These are phyloP conservation scores for Takifugu flavidus DNA, from an alignment of 2,113 vertebrate genomes.

Conservation along the genomic window DNA sequence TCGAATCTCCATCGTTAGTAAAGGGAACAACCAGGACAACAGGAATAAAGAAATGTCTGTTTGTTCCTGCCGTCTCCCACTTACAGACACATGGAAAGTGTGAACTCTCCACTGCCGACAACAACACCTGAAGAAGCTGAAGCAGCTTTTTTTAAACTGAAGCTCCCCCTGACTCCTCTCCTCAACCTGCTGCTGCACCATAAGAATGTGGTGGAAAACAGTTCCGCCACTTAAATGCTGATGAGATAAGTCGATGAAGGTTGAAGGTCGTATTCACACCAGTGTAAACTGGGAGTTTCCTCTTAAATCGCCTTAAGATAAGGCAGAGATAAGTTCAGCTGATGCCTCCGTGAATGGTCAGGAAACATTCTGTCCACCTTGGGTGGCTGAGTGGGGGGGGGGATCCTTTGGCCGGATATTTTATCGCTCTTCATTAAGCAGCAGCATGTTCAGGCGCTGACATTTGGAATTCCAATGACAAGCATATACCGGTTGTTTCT, in stretches of 20 bases:
- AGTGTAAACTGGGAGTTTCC: too few relatives aligned
- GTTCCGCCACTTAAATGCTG: too few relatives aligned
- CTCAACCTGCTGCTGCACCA: conserved; percentile 3
- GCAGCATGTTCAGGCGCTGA: conserved; percentile 9
- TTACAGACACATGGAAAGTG: conserved; percentile 65
- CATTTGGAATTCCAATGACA: neutral
- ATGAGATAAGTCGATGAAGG: too few relatives aligned
- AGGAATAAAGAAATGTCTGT: conserved; percentile 57
- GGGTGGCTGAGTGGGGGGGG: too few relatives aligned
- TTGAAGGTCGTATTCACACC: too few relatives aligned
- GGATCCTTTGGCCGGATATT: neutral
- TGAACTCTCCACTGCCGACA: conserved; percentile 50
- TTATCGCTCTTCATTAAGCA: neutral
- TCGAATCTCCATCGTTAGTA: conserved; percentile 7
- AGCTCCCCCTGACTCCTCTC: conserved; percentile 9
- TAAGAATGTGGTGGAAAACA: neutral
- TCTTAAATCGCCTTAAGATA: too few relatives aligned
- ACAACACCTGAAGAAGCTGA: conserved; percentile 36
- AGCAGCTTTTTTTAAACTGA: neutral
- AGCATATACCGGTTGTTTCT: neutral
- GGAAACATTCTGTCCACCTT: too few relatives aligned
- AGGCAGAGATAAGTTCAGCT: too few relatives aligned
- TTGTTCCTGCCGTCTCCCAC: conserved; percentile 62
- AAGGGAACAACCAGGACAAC: conserved; percentile 21
- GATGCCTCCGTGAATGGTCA: too few relatives aligned